These are phyloP conservation scores for Cossypha caffra DNA, from an alignment of 2,797 vertebrate genomes.

Conservation along the genomic window DNA sequence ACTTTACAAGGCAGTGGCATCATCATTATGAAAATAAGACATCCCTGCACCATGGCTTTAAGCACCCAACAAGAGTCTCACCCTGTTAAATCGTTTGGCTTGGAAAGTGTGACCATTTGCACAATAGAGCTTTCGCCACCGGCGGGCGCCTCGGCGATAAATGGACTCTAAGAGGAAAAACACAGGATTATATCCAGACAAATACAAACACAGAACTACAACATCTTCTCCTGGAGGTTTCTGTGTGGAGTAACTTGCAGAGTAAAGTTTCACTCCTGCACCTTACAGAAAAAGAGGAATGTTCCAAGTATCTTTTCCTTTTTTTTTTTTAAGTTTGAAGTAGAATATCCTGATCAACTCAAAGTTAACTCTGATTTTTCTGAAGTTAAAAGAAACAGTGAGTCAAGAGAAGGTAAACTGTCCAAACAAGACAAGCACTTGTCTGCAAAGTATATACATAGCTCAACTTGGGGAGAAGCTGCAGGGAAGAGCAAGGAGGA, in stretches of 20 bases:
- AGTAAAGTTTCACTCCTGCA: not conserved
- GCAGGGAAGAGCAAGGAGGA: not conserved
- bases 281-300: not conserved
- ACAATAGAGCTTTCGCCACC: conserved; percentile 98
- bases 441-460: not conserved
- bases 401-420: not conserved
- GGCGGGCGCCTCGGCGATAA: conserved; percentile 94
- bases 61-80: conserved; percentile 70
- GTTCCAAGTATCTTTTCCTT: not conserved
- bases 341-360: not conserved
- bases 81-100: conserved; percentile 98
- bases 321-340: not conserved
- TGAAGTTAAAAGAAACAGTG: not conserved
- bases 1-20: not conserved
- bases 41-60: conserved; percentile 24
- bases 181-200: conserved; percentile 24
- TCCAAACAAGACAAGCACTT: not conserved
- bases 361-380: not conserved
- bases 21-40: not conserved
- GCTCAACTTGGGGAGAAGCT: not conserved
- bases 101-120: conserved; percentile 97
- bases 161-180: conserved; percentile 88
- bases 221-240: not conserved
- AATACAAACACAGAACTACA: conserved; percentile 6
- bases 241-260: not conserved